Evolutionary conservation across 2,113 vertebrate species (phyloP).

Genomic region (Bolborhynchus lineola): DNA sequence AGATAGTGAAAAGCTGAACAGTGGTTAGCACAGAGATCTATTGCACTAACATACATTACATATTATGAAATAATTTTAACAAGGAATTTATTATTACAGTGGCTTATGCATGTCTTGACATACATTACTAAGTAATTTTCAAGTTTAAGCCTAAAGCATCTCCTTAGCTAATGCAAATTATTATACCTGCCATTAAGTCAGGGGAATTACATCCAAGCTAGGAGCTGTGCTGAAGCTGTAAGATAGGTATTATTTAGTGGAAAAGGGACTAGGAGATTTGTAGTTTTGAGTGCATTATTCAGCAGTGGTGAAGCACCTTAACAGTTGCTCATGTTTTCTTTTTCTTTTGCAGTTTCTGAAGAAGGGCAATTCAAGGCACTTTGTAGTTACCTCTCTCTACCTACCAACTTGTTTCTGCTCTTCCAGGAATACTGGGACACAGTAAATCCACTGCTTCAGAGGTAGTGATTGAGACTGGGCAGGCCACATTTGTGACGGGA

Average conservation of each 20-base stretch:
- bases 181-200: background rate
- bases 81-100: background rate
- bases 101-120: background rate
- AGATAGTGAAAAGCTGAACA: background rate
- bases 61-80: background rate
- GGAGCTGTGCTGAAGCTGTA: background rate
- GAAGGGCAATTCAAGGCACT: constrained; percentile 87
- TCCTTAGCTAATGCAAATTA: background rate
- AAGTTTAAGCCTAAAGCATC: background rate
- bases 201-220: background rate
- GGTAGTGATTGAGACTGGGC: constrained; percentile 65
- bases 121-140: background rate
- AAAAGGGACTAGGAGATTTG: background rate
- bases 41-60: background rate
- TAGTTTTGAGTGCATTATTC: background rate
- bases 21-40: background rate
- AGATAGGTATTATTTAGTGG: background rate
- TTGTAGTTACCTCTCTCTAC: constrained; percentile 90
- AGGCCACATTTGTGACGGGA: background rate
- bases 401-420: constrained; percentile 91
- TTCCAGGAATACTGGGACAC: constrained; percentile 89
- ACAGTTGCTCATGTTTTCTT: background rate
- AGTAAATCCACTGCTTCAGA: constrained; percentile 83
- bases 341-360: constrained; percentile 76
- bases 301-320: background rate